phyloP scores from a whole-genome alignment of 2,888 invertebrate species.

The Bursaphelenchus okinawaensis region DNA sequence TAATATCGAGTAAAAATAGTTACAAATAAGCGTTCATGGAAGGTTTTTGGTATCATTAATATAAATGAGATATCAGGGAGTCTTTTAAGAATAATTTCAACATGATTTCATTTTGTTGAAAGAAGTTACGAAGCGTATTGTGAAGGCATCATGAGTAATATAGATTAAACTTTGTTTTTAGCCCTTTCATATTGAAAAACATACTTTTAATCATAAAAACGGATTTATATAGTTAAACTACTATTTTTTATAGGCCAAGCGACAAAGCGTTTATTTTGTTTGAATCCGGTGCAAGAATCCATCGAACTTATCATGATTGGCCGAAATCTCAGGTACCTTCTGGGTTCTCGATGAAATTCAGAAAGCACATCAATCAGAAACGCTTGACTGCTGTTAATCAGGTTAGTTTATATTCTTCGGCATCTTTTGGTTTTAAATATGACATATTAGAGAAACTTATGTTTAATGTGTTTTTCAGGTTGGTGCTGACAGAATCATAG shows the following conservation, averaged over 20 bases:
- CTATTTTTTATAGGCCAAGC: constrained; percentile 67
- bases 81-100: constrained; percentile 6
- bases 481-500: constrained; percentile 86
- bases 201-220: background rate
- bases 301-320: constrained; percentile 93
- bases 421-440: background rate
- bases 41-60: no score
- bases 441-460: constrained; percentile 1
- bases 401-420: constrained; percentile 15
- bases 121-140: no score
- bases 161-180: no score
- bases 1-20: no score
- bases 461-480: constrained; percentile 65
- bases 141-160: no score
- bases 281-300: constrained; percentile 88
- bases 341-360: constrained; percentile 88
- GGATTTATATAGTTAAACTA: constrained; percentile 4
- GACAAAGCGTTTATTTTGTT: constrained; percentile 80
- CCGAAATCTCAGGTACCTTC: constrained; percentile 74
- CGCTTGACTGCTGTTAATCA: constrained; percentile 72
- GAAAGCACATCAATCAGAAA: constrained; percentile 93
- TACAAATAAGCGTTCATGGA: no score
- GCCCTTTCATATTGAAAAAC: background rate
- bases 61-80: no score
- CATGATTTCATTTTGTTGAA: constrained; percentile 1